Evolutionary conservation across 53 echinoderm and acorn worm species (phyloP), one percentile per base, ranked within the genome.

Genomic region (Mesocentrotus franciscanus): DNA sequence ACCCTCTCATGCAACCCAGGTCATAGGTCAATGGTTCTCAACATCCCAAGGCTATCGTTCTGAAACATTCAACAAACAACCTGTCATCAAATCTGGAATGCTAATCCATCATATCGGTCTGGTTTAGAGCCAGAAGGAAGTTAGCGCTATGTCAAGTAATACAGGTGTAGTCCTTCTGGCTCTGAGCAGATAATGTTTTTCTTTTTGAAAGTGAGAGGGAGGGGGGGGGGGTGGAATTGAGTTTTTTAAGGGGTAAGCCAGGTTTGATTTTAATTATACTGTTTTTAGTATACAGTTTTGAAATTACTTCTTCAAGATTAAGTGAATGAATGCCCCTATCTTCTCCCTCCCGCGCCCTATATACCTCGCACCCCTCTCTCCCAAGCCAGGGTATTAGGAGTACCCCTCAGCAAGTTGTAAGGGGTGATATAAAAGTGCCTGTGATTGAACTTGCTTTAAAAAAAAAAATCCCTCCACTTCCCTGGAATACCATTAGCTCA

Each of bases 1-100:
- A 62, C 91, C 91, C 91, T 35, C 32, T 60, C 90, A 90, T 90
- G 60, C 90, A 58, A n/a, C 90, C 35, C 34, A 91, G 92, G 92
- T 92, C 92, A 92, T 56, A 55, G 92, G 74, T 92, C 71, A 75
- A 92, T 49, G 24, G 35, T 22, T 49, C 56, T 42, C 39, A 92
- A 92, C 42, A 71, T 72, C 92, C 49, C 74, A 42, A 70, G 71
- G 92, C 39, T 20, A 91, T 61, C 4, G 74, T 72, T 32, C 56
- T 70, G 74, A 56, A 92, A 92, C 92, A 71, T 74, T 92, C 92
- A 93, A 93, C 93, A 93, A 79, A 93, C 93, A 93, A 93, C 59
- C 29, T 93, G 93, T 78, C 93, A 81, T 79, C 61, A 59, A 18
- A 78, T 18, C 60, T 81, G 61, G 81, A 93, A 59, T 34, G 24